Percentiles rank a stretch among this genome's conserved stretches.
Conservation (phyloP, 2,888 invertebrate genomes). For the Patella pellucida region DNA sequence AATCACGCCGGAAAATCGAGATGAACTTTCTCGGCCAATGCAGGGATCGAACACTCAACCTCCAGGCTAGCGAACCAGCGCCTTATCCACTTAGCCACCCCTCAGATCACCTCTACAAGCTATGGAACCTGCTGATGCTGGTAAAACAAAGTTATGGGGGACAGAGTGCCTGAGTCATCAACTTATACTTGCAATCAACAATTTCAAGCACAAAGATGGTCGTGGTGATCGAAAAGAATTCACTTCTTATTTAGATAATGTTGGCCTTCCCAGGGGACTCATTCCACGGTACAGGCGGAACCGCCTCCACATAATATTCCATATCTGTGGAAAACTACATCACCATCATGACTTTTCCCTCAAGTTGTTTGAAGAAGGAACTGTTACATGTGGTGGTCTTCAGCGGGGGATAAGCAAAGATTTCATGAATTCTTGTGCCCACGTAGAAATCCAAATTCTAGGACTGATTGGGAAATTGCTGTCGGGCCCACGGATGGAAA, state of each 20-base stretch:
- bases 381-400: slow-evolving; percentile 30
- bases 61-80: no score
- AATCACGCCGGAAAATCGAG: no score
- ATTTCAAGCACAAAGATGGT: slow-evolving; percentile 35
- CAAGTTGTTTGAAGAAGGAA: slow-evolving; percentile 20
- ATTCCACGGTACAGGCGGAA: slow-evolving; percentile 33
- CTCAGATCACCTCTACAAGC: no score
- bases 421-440: slow-evolving; percentile 23
- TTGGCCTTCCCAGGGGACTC: slow-evolving; percentile 25
- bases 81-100: no score
- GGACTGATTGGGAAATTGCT: slow-evolving; percentile 26
- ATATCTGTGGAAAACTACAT: slow-evolving; percentile 6
- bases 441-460: slow-evolving; percentile 29
- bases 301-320: no score
- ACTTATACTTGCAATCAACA: slow-evolving; percentile 35
- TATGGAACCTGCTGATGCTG: slow-evolving; percentile 20
- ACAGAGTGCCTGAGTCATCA: slow-evolving; percentile 35
- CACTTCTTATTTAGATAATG: slow-evolving; percentile 26
- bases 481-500: slow-evolving; percentile 29
- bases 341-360: slow-evolving; percentile 18
- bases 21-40: no score
- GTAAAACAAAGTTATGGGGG: slow-evolving; percentile 29
- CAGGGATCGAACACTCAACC: no score
- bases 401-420: slow-evolving; percentile 17
- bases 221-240: slow-evolving; percentile 38